Evolutionary conservation across 2,797 vertebrate species (phyloP), one percentile per base, ranked within the genome.

Genomic region (Tapirus indicus): DNA sequence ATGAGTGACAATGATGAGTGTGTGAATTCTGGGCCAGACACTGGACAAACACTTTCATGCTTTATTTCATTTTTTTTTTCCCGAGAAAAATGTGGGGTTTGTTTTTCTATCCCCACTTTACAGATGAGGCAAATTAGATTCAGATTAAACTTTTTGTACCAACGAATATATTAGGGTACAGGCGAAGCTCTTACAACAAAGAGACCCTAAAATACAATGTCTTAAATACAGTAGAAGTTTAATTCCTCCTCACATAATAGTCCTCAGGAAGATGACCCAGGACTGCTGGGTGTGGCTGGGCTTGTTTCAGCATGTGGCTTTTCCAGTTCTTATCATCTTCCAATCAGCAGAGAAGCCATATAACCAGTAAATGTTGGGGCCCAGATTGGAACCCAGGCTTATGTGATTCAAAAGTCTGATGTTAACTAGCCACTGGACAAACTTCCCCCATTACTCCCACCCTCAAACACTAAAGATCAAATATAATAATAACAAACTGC

Each of bases 1-100:
- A 56, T 79, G 23, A 14, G 77, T 88, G 80, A 97, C 96, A 86
- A 75, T 60, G 95, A 96, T 17, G 56, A 92, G 96, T 88, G 77
- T 97, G 96, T 92, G 95, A 94, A 88, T 77, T 69, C 84, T 44
- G 62, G 56, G 89, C 92, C 87, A 94, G 97, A 96, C 92, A 29
- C 49, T 91, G 66, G 80, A 85, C 85, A 96, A 77, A 92, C 74
- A 85, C 69, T 82, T 91, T 35, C 68, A 64, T 64, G 75, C 83
- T 88, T 88, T 84, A 56, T 92, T 97, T 82, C 69, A 68, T 85
- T 92, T 95, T 75, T 69, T 69, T 62, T 62, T 69, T 87, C 60
- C 23, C 29, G 27, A 72, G 90, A 93, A 79, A 79, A 41, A 23
- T 47, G 9, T 8, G 52, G 86, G n/a, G 35, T 74, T 79, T 54